Conservation (phyloP, 2,888 invertebrate genomes). For the Conchocele bisecta region DNA sequence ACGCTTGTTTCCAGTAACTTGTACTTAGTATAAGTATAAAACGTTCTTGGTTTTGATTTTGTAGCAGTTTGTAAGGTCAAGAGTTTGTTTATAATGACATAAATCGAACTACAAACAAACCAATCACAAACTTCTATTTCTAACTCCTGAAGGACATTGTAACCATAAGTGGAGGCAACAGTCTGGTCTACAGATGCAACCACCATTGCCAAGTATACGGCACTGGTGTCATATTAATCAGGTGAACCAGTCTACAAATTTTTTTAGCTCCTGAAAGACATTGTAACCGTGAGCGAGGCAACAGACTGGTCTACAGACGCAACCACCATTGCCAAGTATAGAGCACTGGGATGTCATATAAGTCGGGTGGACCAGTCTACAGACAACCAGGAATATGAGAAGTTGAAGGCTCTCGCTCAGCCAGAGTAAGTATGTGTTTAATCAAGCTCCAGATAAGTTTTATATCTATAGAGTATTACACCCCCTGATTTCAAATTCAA, state of each 20-base stretch:
- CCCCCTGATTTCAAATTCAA: too few species aligned
- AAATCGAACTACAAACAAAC: too few species aligned
- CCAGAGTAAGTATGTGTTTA: too few species aligned
- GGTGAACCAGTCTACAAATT: conserved; percentile 42
- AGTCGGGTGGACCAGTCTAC: conserved; percentile 49
- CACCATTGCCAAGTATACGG: conserved; percentile 75
- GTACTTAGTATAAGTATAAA: too few species aligned
- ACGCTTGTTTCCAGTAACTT: too few species aligned
- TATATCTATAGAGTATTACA: too few species aligned
- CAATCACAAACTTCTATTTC: too few species aligned
- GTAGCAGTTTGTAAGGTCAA: too few species aligned
- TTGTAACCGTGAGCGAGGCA: conserved; percentile 77
- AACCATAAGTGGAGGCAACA: conserved; percentile 78
- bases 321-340: conserved; percentile 74
- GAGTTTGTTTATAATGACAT: too few species aligned
- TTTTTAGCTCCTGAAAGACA: conserved; percentile 74
- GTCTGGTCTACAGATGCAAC: conserved; percentile 72
- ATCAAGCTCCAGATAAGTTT: too few species aligned
- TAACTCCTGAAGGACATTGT: conserved; percentile 77
- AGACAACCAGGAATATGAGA: neutral
- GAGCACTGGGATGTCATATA: conserved; percentile 76
- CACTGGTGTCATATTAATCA: conserved; percentile 73
- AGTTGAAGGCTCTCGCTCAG: neutral
- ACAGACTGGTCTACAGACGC: conserved; percentile 75
- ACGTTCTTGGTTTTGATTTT: too few species aligned